Base-by-base conservation (phyloP, 2,888 invertebrate species). In the Tortrix viridana region DNA sequence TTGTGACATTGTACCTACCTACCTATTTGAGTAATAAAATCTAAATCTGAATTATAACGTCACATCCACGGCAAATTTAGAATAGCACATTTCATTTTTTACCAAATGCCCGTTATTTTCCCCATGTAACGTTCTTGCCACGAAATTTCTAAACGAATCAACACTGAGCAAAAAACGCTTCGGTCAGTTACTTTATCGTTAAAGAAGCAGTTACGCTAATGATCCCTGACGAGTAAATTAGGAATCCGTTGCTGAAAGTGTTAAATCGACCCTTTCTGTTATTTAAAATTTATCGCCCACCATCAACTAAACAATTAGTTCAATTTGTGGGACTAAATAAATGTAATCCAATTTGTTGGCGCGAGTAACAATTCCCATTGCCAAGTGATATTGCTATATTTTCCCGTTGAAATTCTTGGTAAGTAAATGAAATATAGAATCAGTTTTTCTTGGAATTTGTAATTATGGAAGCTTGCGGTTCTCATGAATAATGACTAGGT, bases 291-390 rank as follows among this genome's bases (percentile, higher is more conserved):
- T 73, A 75, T 74, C 69, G 69, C 59, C 54, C 48, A 56, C 71
- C 69, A 74, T 74, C 70, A 70, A 72, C 69, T 70, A 71, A 68
- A 69, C 74, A 74, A 72, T 75, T 75, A 73, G 71, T 67, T 67
- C 64, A 69, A 67, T 74, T 73, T 72, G 58, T 66, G 71, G 67
- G 67, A 66, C 65, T 66, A 67, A 71, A 71, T 69, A 67, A 65
- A 70, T 71, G 67, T 71, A 65, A 71, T 67, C 65, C 67, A 60
- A 57, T 66, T 69, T 67, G 60, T 71, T 69, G 70, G 65, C 64
- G 65, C 59, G 48, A 62, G 61, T 65, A 67, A 65, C 67, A 59
- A 65, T 69, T 48, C 53, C 63, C 65, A 68, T 67, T 70, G 65
- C 68, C 62, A 65, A 67, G 66, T 67, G 67, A 66, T 67, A 68